Evolutionary conservation across 1,140 invertebrate genomes (phyloP).

Genomic region (Drosophila oshimai): DNA sequence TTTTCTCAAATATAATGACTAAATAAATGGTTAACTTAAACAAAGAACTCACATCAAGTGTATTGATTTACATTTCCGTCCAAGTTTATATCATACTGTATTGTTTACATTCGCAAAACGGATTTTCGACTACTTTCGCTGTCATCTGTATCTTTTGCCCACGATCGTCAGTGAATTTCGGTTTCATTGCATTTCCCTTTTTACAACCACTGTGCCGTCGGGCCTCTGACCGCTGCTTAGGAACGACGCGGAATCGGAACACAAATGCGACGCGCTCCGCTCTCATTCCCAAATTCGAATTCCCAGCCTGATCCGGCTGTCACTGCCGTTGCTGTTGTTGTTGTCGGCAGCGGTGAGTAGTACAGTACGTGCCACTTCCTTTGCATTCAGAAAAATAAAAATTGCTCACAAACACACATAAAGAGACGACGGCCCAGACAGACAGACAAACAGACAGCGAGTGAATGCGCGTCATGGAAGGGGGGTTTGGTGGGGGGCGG

Average conservation of each 20-base stretch:
- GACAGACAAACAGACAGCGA: conserved; percentile 44
- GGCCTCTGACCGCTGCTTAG: conserved; percentile 32
- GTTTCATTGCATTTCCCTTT: conserved; percentile 28
- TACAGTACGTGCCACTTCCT: conserved; percentile 81
- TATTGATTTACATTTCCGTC: too few relatives aligned
- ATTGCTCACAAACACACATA: conserved; percentile 52
- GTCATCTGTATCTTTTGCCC: background rate
- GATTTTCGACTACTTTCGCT: conserved; percentile 20
- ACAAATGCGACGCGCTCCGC: conserved; percentile 43
- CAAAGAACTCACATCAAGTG: too few relatives aligned
- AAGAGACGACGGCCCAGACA: conserved; percentile 30
- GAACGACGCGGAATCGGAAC: conserved; percentile 48
- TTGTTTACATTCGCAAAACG: background rate
- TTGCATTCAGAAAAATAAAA: conserved; percentile 82
- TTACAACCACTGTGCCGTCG: conserved; percentile 50
- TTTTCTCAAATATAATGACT: too few relatives aligned
- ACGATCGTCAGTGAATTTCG: conserved; percentile 7
- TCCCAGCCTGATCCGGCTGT: conserved; percentile 56
- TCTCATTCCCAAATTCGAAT: conserved; percentile 36
- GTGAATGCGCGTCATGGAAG: conserved; percentile 31
- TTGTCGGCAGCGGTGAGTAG: conserved; percentile 52
- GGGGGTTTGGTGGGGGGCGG: conserved; percentile 9
- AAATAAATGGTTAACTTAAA: too few relatives aligned
- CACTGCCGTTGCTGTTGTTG: conserved; percentile 42
- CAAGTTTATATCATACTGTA: too few relatives aligned